These are phyloP conservation scores for Drosophila oshimai DNA, from an alignment of 1,140 invertebrate genomes.

Conservation along the genomic window DNA sequence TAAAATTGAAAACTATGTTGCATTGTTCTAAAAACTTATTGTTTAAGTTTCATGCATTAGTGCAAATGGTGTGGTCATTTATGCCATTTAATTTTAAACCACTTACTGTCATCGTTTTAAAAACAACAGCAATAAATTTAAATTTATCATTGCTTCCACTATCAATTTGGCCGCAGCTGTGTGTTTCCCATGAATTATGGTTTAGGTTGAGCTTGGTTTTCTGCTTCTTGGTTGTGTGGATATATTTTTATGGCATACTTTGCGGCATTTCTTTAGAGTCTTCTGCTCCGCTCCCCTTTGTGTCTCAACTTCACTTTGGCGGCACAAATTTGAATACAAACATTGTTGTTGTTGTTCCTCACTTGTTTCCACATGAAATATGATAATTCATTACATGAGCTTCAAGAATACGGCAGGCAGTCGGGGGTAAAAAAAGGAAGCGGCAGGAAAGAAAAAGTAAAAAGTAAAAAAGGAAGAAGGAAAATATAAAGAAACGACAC, in stretches of 20 bases:
- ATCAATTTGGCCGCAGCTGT: constrained; percentile 13
- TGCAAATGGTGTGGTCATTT: too few species aligned
- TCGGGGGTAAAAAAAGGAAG: constrained; percentile 47
- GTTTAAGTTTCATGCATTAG: too few species aligned
- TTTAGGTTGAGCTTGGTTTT: constrained; percentile 22
- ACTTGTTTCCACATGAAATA: constrained; percentile 72
- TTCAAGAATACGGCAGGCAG: constrained; percentile 25
- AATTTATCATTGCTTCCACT: constrained; percentile 15
- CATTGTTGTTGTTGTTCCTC: constrained; percentile 31
- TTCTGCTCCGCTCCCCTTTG: constrained; percentile 1
- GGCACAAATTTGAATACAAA: constrained; percentile 63
- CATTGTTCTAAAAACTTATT: too few species aligned
- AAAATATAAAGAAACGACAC: constrained; percentile 63
- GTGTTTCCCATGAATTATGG: constrained; percentile 54
- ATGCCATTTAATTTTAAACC: too few species aligned
- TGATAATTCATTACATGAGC: constrained; percentile 80
- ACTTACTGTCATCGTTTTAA: not conserved
- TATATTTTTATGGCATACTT: constrained; percentile 73
- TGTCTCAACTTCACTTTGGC: constrained; percentile 31
- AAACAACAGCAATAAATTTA: not conserved
- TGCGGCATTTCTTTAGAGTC: constrained; percentile 67
- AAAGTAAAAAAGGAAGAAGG: not conserved
- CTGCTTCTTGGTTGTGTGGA: constrained; percentile 8
- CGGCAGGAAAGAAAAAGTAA: constrained; percentile 24
- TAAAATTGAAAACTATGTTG: too few species aligned